Base-by-base conservation (phyloP, 1,140 invertebrate genomes). In the Amyelois transitella region DNA sequence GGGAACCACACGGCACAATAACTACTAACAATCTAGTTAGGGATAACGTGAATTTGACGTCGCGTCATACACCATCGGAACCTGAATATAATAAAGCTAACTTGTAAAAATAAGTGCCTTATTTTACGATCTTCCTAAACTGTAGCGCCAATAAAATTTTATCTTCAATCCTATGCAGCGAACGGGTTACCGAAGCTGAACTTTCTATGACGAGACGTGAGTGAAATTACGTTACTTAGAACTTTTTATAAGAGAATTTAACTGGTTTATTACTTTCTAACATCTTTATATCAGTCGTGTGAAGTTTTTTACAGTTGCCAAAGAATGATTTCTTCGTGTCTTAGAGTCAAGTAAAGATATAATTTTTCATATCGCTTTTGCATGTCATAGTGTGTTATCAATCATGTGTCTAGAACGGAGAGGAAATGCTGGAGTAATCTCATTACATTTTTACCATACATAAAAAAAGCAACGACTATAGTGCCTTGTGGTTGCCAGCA, bases 91-190 rank as follows among this genome's bases (percentile, higher is more conserved):
- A 49, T 49, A 49, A 49, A 49, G 24, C 47, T 49, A 17, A 22
- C 47, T 49, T 49, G 47, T 49, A 49, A 49, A 49, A 49, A 49
- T 49, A 49, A 49, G 47, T 22, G 21, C 19, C 47, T 12, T 12
- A 8, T 49, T 49, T 49, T 49, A 49, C 21, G 47, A 20, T 21
- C 4, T 14, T 12, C 19, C 47, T 49, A 22, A 49, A 49, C 47
- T 49, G 47, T 49, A 24, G 47, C 20, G 1, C 3, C 44, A 18
- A 45, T 45, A 45, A 45, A 45, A 21, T 45, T 45, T 45, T 45
- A 45, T 45, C 44, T 45, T 12, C 44, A 44, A 14, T 4, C 44
- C 44, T 38, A 38, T 38, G 32, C 32, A 38, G 12, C n/a, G 8
- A 38, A 38, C 1, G 32, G 32, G 32, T 38, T 14, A 1, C 32